Base-by-base conservation (phyloP, 2,888 invertebrate genomes). In the Drosophila borealis region DNA sequence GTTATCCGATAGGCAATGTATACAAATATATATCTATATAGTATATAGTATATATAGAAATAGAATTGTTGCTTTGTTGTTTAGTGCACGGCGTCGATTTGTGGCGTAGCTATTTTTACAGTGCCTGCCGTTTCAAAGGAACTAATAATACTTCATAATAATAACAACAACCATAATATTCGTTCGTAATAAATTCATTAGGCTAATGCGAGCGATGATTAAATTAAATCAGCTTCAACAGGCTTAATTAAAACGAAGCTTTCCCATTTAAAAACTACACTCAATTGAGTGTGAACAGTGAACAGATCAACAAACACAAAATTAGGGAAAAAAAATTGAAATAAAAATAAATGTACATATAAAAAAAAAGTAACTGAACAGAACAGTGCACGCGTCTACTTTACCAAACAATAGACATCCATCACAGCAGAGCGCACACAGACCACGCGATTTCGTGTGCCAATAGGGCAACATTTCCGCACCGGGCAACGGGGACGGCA, bases 181-280 rank as follows among this genome's bases (percentile, higher is more conserved):
- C 55, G 60, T 48, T 70, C 14, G 60, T 70, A 74, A 80, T 88
- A 88, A 88, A 85, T 88, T 85, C 87, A 85, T 88, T 85, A 85
- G 88, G 41, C 68, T 82, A 82, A 82, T 82, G 69, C 69, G 57
- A 70, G 65, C 62, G 63, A 81, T 69, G 78, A 83, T 85, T 85
- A 88, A 85, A 85, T 85, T 85, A 85, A 85, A 88, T 85, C 85
- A 85, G 88, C 86, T 83, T 86, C 86, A 85, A 71, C 74, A 86
- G 74, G 70, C 78, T 85, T 85, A 85, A 85, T 85, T 85, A 85
- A 85, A 80, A 82, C 81, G 81, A 71, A 86, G 83, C 87, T 86
- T 77, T 80, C 77, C 88, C 76, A 85, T 84, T 88, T 79, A 69
- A 80, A 70, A 74, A 86, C 73, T 62, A 86, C 69, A 66, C 50